Base-by-base conservation (phyloP, 2,888 invertebrate genomes). In the Therioaphis trifolii region DNA sequence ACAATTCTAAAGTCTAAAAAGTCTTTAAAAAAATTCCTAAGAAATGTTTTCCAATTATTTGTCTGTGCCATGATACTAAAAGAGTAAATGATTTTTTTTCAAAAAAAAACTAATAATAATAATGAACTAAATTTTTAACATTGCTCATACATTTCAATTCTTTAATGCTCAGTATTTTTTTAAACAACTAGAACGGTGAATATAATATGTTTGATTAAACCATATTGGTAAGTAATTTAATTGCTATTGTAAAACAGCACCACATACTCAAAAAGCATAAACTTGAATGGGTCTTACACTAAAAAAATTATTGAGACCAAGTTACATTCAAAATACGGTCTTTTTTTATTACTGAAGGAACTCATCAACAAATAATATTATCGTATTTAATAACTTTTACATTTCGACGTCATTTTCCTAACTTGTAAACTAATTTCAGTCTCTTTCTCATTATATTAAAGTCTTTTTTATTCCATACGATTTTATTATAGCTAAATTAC, bases 381-480 rank as follows among this genome's bases (percentile, higher is more conserved):
- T n/a, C 35, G 24, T 24, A 24, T 18, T 27, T 0, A 68, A 77
- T 35, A 21, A 21, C 18, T 52, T 78, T 40, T 27, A 79, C 1
- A 69, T 79, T 40, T 52, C 21, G 43, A 68, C 3, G 12, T 68
- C 35, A 68, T 68, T 69, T 55, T 40, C 24, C 24, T 78, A 55
- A 69, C n/a, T 79, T 79, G 68, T 55, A 68, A 79, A 69, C 78
- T 69, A 79, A 79, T 69, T 43, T 79, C 78, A 79, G 78, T 79
- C 78, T 79, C 78, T 69, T 79, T 43, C 78, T 79, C 78, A 21
- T 69, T 79, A 49, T 79, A 79, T 79, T 78, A 68, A 77, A 77
- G 78, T 79, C 68, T 78, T 69, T 69, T 55, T 79, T 69, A 79
- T 79, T 79, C 78, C 69, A 79, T 55, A 40, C 4, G 21, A 55